Conservation (phyloP, 1,140 invertebrate species). For the Popillia japonica region DNA sequence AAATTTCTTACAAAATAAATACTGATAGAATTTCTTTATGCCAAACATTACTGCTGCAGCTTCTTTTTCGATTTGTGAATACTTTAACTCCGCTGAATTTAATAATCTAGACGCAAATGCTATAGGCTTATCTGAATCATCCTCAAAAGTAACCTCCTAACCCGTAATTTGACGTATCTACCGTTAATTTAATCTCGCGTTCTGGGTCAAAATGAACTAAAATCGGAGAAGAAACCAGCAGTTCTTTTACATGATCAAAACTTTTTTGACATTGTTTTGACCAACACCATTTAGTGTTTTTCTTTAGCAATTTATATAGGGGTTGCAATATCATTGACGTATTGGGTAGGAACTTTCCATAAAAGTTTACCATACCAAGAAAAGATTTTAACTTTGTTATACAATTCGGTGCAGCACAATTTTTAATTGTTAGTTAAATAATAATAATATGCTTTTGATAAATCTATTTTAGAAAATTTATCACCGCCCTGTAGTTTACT, state of each 20-base stretch:
- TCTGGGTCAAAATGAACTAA: conserved; percentile 58
- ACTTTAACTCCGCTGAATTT: conserved; percentile 61
- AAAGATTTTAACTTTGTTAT: conserved; percentile 54
- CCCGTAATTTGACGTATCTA: conserved; percentile 63
- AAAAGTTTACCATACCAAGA: conserved; percentile 58
- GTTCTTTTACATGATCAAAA: conserved; percentile 51
- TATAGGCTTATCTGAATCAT: conserved; percentile 61
- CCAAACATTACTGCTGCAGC: conserved; percentile 63
- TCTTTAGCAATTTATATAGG: conserved; percentile 52
- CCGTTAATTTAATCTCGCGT: conserved; percentile 58
- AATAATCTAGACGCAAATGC: conserved; percentile 63
- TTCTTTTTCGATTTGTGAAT: conserved; percentile 67
- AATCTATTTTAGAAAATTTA: too few species aligned
- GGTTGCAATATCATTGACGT: conserved; percentile 45
- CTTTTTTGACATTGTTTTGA: conserved; percentile 45
- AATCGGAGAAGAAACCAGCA: conserved; percentile 50
- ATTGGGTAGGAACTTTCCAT: conserved; percentile 51
- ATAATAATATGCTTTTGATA: too few species aligned
- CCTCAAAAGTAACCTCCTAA: conserved; percentile 59
- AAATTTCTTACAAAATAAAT: conserved; percentile 62
- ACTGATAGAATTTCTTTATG: conserved; percentile 64
- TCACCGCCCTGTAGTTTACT: too few species aligned
- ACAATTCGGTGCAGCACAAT: conserved; percentile 49
- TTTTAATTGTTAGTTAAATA: too few species aligned
- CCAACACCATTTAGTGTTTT: conserved; percentile 59